Conservation (phyloP, 1,140 invertebrate genomes). For the Orchestia grillus region DNA sequence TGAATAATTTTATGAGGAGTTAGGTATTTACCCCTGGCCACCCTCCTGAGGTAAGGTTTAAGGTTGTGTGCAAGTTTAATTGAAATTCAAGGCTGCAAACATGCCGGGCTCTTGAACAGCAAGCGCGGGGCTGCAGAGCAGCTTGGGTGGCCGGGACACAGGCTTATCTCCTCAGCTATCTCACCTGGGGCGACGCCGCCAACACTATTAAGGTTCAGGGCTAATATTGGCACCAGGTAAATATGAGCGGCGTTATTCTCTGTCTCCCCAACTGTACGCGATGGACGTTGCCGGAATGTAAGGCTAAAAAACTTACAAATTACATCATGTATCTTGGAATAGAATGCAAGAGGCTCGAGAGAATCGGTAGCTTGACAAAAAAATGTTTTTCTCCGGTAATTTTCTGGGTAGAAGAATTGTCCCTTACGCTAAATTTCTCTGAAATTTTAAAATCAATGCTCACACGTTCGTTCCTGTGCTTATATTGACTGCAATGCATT, state of each 20-base stretch:
- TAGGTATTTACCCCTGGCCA: not conserved
- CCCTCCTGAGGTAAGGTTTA: not conserved
- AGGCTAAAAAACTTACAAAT: not conserved
- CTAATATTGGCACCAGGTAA: not conserved
- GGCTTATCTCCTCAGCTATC: not conserved
- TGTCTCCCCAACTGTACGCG: not conserved
- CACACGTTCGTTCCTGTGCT: not conserved
- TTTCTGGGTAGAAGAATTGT: not conserved
- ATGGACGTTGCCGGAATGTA: not conserved
- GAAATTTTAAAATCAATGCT: not conserved
- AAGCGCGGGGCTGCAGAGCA: not conserved
- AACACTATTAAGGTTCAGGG: conserved; percentile 23
- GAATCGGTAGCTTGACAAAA: not conserved
- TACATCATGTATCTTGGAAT: not conserved
- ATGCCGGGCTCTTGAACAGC: not conserved
- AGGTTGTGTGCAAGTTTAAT: not conserved
- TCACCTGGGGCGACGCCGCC: not conserved
- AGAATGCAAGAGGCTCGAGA: not conserved
- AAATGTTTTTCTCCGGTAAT: not conserved
- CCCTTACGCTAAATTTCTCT: not conserved
- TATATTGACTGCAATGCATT: not conserved
- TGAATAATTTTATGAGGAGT: not conserved
- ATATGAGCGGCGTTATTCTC: not conserved
- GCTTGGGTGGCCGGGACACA: not conserved
- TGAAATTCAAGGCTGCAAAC: not conserved